Percentiles rank a stretch among this genome's conserved stretches.
phyloP scores from a whole-genome alignment of 2,113 vertebrate genomes.

The Chaetodon auriga region DNA sequence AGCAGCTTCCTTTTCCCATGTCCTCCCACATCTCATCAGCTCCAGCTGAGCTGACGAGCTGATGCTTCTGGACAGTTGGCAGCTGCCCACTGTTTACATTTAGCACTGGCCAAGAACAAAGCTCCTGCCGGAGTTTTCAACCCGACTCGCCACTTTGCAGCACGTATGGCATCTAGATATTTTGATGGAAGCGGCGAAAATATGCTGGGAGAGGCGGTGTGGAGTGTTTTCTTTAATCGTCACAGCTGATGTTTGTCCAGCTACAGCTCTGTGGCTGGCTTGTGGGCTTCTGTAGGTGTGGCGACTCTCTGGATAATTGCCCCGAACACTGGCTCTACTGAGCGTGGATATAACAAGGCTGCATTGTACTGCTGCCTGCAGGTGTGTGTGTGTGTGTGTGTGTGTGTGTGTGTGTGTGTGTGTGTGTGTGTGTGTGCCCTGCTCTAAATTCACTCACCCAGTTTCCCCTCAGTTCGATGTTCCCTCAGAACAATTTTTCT shows the following conservation, averaged over 20 bases:
- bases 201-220: constrained; percentile 23
- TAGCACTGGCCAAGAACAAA: constrained; percentile 29
- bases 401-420: constrained; percentile 15
- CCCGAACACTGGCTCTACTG: constrained; percentile 68
- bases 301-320: constrained; percentile 68
- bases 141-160: neutral
- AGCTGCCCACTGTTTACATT: constrained; percentile 59
- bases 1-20: constrained; percentile 32
- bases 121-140: constrained; percentile 5
- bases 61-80: constrained; percentile 57
- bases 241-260: constrained; percentile 50
- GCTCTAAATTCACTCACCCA: constrained; percentile 48
- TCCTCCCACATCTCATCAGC: constrained; percentile 55
- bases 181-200: constrained; percentile 34
- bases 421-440: constrained; percentile 18
- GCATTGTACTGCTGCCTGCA: constrained; percentile 51
- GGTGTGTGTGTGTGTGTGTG: constrained; percentile 37
- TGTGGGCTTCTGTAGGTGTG: constrained; percentile 69
- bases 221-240: constrained; percentile 56
- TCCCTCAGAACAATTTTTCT: constrained; percentile 39
- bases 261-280: constrained; percentile 50
- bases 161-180: constrained; percentile 14
- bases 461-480: constrained; percentile 42
- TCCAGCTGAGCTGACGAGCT: constrained; percentile 50
- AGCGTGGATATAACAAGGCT: constrained; percentile 63